Percentiles rank a stretch among this genome's conserved stretches.
Evolutionary conservation across 2,113 vertebrate species (phyloP).

Genomic region (Salvelinus namaycush): DNA sequence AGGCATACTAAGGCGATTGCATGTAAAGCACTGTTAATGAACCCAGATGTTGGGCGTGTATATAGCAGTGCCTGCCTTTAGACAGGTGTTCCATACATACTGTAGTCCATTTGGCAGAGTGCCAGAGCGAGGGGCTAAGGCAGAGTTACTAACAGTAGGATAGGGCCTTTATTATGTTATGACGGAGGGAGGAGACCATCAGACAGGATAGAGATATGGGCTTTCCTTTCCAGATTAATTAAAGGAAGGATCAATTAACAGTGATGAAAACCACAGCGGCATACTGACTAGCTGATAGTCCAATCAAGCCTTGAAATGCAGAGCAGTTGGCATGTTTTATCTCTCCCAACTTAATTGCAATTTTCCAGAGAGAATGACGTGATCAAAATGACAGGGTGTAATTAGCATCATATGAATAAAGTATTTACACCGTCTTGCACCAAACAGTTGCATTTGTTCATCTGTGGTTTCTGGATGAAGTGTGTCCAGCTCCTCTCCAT

Average conservation of each 20-base stretch:
- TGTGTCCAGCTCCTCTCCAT: slow-evolving; percentile 25
- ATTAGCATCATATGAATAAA: slow-evolving; percentile 72
- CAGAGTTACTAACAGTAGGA: slow-evolving; percentile 54
- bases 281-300: slow-evolving; percentile 74
- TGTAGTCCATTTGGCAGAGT: slow-evolving; percentile 60
- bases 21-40: slow-evolving; percentile 69
- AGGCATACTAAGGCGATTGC: slow-evolving; percentile 58
- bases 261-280: slow-evolving; percentile 75
- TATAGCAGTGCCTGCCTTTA: slow-evolving; percentile 44
- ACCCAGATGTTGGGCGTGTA: slow-evolving; percentile 60
- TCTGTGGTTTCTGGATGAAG: slow-evolving; percentile 55
- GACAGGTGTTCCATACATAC: slow-evolving; percentile 64
- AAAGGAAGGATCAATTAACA: slow-evolving; percentile 83
- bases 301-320: slow-evolving; percentile 80
- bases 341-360: slow-evolving; percentile 80
- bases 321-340: slow-evolving; percentile 78
- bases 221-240: slow-evolving; percentile 80
- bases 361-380: slow-evolving; percentile 77
- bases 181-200: slow-evolving; percentile 70
- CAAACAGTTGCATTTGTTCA: slow-evolving; percentile 48
- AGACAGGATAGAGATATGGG: slow-evolving; percentile 72
- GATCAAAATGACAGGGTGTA: slow-evolving; percentile 73
- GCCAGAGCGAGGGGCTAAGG: slow-evolving; percentile 59
- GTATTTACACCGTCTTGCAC: slow-evolving; percentile 55
- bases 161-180: slow-evolving; percentile 70